These are phyloP conservation scores for Sisyra nigra DNA, from an alignment of 2,888 invertebrate species.

Conservation along the genomic window DNA sequence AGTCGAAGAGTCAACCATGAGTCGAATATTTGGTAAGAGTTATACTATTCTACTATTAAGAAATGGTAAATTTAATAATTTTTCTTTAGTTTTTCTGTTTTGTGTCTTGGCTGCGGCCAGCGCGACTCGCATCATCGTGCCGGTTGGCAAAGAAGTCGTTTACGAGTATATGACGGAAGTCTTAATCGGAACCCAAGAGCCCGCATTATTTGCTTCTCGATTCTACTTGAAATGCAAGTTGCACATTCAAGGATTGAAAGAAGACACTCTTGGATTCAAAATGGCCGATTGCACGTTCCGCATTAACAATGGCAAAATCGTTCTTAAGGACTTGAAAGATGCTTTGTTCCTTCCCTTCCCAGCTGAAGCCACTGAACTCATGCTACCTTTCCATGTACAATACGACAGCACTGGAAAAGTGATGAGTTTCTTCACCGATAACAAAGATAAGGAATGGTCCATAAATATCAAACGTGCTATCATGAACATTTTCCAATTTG, in stretches of 20 bases:
- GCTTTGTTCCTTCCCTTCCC: conserved; percentile 13
- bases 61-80: neutral
- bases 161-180: conserved; percentile 26
- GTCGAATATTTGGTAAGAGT: neutral
- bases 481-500: conserved; percentile 26
- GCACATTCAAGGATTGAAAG: conserved; percentile 18
- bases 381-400: conserved; percentile 16
- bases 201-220: conserved; percentile 21
- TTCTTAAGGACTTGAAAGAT: neutral
- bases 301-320: conserved; percentile 10
- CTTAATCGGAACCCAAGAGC: conserved; percentile 22
- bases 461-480: conserved; percentile 27
- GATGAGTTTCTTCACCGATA: conserved; percentile 19
- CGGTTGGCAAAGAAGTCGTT: conserved; percentile 30
- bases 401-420: conserved; percentile 18
- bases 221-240: conserved; percentile 22
- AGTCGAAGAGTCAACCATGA: neutral
- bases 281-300: conserved; percentile 18
- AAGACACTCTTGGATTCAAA: conserved; percentile 21
- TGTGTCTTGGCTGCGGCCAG: neutral
- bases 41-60: neutral
- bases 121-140: conserved; percentile 16
- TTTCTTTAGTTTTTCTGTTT: neutral
- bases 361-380: conserved; percentile 14
- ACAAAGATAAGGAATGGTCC: conserved; percentile 22